Percentiles rank a stretch among this genome's conserved stretches.
Conservation (phyloP, 2,113 vertebrate species). For the Xenopus laevis region DNA sequence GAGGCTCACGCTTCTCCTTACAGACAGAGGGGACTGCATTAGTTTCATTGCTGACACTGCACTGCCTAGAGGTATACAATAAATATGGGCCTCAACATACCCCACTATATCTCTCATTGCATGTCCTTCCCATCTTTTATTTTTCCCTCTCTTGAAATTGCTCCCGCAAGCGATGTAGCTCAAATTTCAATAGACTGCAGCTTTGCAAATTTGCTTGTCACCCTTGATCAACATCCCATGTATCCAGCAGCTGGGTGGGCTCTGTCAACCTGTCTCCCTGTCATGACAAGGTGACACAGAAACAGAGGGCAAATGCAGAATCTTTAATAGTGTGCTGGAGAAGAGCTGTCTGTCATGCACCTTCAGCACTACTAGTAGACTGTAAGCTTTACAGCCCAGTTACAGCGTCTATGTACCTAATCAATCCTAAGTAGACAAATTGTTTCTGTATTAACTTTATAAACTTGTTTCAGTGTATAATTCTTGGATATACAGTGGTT, state of each 20-base stretch:
- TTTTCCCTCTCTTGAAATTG: constrained; percentile 18
- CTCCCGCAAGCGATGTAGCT: constrained; percentile 4
- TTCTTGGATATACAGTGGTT: neutral
- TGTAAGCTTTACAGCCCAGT: neutral
- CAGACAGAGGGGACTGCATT: neutral
- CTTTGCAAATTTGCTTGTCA: constrained; percentile 43
- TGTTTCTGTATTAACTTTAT: neutral
- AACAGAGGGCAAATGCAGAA: neutral
- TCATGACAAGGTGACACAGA: constrained; percentile 27
- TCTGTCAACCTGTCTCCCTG: constrained; percentile 5
- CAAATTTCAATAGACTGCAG: constrained; percentile 34
- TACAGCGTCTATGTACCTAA: neutral
- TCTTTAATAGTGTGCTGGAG: neutral
- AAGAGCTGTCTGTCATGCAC: neutral
- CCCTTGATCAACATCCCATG: constrained; percentile 38
- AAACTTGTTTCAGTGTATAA: neutral
- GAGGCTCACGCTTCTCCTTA: neutral
- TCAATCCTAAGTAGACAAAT: neutral
- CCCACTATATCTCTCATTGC: neutral
- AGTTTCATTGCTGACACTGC: neutral
- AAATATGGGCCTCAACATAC: neutral
- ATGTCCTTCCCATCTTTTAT: neutral
- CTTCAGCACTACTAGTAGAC: neutral
- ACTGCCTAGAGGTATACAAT: neutral
- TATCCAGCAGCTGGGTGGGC: constrained; percentile 14